Conservation (phyloP, 2,888 invertebrate species). For the Caenorhabditis japonica region DNA sequence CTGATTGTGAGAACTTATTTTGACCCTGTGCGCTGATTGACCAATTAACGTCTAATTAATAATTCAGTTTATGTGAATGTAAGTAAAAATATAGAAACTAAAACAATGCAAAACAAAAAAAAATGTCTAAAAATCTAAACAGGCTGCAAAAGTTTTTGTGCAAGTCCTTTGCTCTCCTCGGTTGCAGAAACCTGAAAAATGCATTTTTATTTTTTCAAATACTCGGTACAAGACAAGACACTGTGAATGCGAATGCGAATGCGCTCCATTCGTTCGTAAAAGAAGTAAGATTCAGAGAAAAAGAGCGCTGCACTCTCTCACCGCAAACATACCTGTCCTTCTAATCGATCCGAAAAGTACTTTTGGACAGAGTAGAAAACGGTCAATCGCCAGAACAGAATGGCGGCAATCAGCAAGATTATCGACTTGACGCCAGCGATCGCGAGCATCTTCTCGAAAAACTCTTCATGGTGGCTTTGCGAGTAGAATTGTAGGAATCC, state of each 20-base stretch:
- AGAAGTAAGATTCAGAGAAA: background rate
- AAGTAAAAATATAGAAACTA: too few relatives aligned
- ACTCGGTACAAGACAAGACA: background rate
- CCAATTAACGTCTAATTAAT: too few relatives aligned
- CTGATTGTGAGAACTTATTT: too few relatives aligned
- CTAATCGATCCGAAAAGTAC: slow-evolving; percentile 47
- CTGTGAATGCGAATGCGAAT: background rate
- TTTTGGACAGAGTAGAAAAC: slow-evolving; percentile 50
- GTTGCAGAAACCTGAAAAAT: slow-evolving; percentile 27
- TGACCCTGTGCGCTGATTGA: too few relatives aligned
- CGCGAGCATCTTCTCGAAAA: slow-evolving; percentile 42
- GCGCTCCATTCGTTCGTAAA: too few relatives aligned
- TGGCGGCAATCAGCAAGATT: slow-evolving; percentile 39
- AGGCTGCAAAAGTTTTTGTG: slow-evolving; percentile 54
- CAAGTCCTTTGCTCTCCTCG: slow-evolving; percentile 43
- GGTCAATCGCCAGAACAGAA: slow-evolving; percentile 58
- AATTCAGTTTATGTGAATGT: too few relatives aligned
- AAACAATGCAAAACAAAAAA: background rate
- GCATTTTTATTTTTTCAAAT: background rate
- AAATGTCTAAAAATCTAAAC: slow-evolving; percentile 39
- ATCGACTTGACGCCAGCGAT: slow-evolving; percentile 48
- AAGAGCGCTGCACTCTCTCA: background rate
- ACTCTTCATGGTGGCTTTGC: slow-evolving; percentile 62
- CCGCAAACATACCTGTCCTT: slow-evolving; percentile 31
- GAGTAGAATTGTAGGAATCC: slow-evolving; percentile 59